phyloP scores from a whole-genome alignment of 2,113 vertebrate genomes.

The Papio anubis region DNA sequence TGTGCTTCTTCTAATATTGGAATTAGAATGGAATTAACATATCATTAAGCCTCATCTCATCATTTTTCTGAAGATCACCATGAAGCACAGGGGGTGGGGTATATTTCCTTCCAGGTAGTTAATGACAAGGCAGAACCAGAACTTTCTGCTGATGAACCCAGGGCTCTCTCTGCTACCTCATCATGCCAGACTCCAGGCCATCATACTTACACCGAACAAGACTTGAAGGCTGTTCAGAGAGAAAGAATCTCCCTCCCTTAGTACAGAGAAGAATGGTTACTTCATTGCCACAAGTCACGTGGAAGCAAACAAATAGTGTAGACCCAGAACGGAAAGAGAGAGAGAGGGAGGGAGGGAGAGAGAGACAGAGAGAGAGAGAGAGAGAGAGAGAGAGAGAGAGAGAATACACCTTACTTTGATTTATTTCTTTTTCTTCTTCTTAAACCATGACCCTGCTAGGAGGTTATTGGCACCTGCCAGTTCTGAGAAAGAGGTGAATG shows the following conservation, averaged over 20 bases:
- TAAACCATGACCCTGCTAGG: not conserved
- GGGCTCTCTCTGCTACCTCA: not conserved
- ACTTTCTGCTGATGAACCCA: not conserved
- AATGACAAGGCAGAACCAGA: not conserved
- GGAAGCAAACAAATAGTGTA: not conserved
- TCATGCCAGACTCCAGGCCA: not conserved
- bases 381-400: no score
- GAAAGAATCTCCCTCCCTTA: not conserved
- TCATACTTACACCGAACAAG: not conserved
- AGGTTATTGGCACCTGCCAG: not conserved
- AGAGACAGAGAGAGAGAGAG: no score
- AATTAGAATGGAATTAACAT: constrained; percentile 4
- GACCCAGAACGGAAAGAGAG: not conserved
- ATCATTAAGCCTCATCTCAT: not conserved
- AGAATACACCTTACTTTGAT: not conserved
- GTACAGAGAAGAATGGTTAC: not conserved
- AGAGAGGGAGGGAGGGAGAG: not conserved
- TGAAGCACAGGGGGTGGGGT: not conserved
- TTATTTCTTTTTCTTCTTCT: not conserved
- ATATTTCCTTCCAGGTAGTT: not conserved
- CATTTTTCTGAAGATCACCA: constrained; percentile 25
- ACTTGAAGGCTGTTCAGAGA: not conserved
- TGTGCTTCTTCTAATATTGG: not conserved
- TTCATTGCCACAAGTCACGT: not conserved
- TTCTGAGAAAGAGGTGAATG: not conserved